Base-by-base conservation (phyloP, 2,113 vertebrate species). In the Siniperca chuatsi region DNA sequence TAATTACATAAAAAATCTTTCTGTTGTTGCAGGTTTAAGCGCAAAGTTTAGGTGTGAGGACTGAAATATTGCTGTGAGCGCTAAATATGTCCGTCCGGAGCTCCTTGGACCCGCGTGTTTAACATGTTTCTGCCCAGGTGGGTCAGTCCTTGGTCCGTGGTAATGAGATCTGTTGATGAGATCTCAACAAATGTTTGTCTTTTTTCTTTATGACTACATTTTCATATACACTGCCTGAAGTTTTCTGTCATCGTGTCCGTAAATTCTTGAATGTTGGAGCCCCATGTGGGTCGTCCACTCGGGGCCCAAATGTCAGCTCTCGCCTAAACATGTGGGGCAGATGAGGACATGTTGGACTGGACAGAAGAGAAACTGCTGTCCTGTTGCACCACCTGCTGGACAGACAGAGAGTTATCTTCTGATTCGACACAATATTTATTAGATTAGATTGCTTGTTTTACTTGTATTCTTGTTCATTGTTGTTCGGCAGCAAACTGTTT, bases 311-410 rank as follows among this genome's bases (percentile, higher is more conserved):
- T 25, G n/a, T 58, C n/a, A 2, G n/a, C 13, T 16, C 50, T 54
- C 52, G 21, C 50, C 50, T 52, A 12, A 48, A 12, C 2, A 8
- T 21, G 58, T 15, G 55, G 54, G 37, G 5, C 55, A 23, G 58
- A 6, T n/a, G 37, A 42, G 21, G 37, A 8, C 57, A 21, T 4
- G n/a, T 57, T 33, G 18, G 66, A 13, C 8, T n/a, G 52, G 13
- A 46, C 29, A 62, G 29, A 48, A 9, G 15, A 71, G 9, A 44
- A 13, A 48, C 21, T 29, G 10, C 6, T 37, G 70, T 72, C 58
- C 70, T 76, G 25, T 8, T 42, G 50, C 83, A 2, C 75, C 60
- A 40, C 18, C 79, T 82, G 71, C 55, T 82, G 83, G 75, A 60
- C 75, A 68, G 9, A 58, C 15, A 3, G 57, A 68, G 57, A 62